Conservation (phyloP, 2,113 vertebrate species). For the Hiodon alosoides region DNA sequence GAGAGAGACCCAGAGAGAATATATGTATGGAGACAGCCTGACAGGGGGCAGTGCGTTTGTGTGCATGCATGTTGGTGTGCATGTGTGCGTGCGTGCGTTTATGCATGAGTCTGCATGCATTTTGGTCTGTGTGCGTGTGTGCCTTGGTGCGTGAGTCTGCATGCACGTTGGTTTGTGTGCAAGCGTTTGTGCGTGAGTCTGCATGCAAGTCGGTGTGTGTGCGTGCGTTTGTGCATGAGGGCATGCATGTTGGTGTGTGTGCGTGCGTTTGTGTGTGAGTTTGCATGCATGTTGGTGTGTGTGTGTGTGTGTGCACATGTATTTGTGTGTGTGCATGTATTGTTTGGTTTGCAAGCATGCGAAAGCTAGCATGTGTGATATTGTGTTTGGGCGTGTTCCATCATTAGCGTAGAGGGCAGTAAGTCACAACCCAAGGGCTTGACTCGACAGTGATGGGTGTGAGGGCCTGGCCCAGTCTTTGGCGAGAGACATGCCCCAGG, state of each 20-base stretch:
- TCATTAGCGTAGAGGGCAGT: no score
- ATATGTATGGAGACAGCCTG: neutral
- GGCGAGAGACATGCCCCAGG: slow-evolving; percentile 11
- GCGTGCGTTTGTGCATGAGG: no score
- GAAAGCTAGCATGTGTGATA: no score
- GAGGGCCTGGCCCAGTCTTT: neutral
- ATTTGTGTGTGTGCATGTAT: neutral
- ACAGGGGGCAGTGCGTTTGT: neutral
- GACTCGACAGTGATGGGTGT: slow-evolving; percentile 1
- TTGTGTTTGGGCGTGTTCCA: no score
- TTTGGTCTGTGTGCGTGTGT: neutral
- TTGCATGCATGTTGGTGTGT: no score
- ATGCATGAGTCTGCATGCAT: neutral
- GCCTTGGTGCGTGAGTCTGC: neutral
- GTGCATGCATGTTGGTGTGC: neutral
- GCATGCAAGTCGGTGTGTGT: no score
- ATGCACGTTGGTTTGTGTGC: neutral
- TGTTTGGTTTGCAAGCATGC: neutral
- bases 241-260: no score
- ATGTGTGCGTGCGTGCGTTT: neutral
- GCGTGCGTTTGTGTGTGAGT: no score
- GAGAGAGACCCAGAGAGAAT: neutral
- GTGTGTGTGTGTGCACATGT: no score
- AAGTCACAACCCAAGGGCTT: neutral
- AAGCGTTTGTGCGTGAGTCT: neutral